A percentile compares a stretch with the other conserved stretches of the same genome.
These are phyloP conservation scores for Botia almorhae DNA, from an alignment of 2,797 vertebrate species.

Conservation along the genomic window DNA sequence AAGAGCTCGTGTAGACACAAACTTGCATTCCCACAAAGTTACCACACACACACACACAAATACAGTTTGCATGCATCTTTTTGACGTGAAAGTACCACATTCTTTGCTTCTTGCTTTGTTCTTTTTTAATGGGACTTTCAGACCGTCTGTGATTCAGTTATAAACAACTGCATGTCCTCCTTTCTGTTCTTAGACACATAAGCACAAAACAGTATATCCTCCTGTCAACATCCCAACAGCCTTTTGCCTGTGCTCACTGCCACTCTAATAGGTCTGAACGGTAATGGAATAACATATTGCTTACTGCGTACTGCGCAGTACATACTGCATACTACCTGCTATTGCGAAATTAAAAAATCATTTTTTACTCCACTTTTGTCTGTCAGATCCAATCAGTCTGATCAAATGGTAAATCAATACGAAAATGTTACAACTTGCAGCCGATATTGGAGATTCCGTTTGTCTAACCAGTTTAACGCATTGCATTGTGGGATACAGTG, in stretches of 20 bases:
- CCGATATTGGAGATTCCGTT: background rate
- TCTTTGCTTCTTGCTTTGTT: constrained; percentile 74
- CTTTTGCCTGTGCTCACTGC: background rate
- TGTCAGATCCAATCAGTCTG: background rate
- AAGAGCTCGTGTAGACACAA: constrained; percentile 31
- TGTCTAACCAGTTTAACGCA: background rate
- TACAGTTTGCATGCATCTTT: constrained; percentile 63
- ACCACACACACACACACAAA: constrained; percentile 33
- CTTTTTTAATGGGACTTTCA: constrained; percentile 75
- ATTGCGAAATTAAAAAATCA: too few species aligned
- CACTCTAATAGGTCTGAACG: constrained; percentile 7
- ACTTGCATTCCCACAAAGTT: constrained; percentile 38
- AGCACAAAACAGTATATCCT: constrained; percentile 38
- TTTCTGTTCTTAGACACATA: constrained; percentile 58
- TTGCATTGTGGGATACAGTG: background rate
- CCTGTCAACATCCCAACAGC: constrained; percentile 41
- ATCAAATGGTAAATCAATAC: background rate
- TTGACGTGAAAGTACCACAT: constrained; percentile 57
- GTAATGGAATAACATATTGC: background rate
- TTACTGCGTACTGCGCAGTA: background rate
- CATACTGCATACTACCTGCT: background rate
- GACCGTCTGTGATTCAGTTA: constrained; percentile 72
- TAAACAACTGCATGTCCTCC: constrained; percentile 69
- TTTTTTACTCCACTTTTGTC: background rate
- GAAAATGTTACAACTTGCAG: background rate